Base-by-base conservation (phyloP, 2,888 invertebrate species). In the Dascillus cervinus region DNA sequence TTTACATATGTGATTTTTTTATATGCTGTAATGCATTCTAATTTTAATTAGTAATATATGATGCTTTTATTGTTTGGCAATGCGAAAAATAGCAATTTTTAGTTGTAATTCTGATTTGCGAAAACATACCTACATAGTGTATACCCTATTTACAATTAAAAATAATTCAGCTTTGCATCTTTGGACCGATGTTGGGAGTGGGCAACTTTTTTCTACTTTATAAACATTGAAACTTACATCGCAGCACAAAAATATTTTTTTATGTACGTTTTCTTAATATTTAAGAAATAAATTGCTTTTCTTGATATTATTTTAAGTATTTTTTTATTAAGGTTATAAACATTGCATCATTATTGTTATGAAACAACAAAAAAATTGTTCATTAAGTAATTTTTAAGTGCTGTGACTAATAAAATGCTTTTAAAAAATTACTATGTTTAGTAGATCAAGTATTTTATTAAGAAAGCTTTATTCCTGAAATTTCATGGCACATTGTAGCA, bases 251-350 rank as follows among this genome's bases (percentile, higher is more conserved):
- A n/a, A 47, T 46, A 50, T 43, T 50, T 55, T 45, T 55, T 50
- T 54, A 52, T 56, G 54, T 54, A 53, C 45, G 46, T 54, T 49
- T 54, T 55, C 54, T 48, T 54, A 54, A 52, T 52, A 46, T 52
- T 52, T 50, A 52, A 56, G 49, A 57, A 58, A 56, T 56, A 59
- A 58, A 56, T 48, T 45, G 56, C 56, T 56, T 58, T 52, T 52
- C 22, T 25, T 30, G 29, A 31, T 39, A 39, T 41, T 37, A 36
- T 30, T 27, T 35, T 38, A 35, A 17, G 17, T 17, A 8, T 17
- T 17, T 8, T 17, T n/a, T n/a, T n/a, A n/a, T n/a, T n/a, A n/a
- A n/a, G n/a, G n/a, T n/a, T n/a, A n/a, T n/a, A n/a, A n/a, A n/a
- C n/a, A n/a, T n/a, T n/a, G n/a, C n/a, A n/a, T n/a, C n/a, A n/a